Evolutionary conservation across 2,797 vertebrate genomes (phyloP).

Genomic region (Xerus rutilus): DNA sequence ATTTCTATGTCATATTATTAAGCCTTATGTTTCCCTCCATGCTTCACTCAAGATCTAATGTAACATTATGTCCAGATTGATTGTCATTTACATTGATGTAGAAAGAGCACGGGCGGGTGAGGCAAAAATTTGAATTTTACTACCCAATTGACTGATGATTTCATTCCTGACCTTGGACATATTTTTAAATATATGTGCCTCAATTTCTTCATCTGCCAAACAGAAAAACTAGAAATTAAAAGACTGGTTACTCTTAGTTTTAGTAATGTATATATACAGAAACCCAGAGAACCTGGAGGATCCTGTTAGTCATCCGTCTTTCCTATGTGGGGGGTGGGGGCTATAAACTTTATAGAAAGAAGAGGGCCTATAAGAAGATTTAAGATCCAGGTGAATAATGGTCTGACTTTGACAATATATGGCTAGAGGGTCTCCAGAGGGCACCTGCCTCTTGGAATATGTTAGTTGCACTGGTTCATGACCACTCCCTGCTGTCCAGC

Average conservation of each 20-base stretch:
- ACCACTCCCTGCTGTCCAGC: background rate
- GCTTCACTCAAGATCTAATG: background rate
- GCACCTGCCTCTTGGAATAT: background rate
- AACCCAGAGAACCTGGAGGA: background rate
- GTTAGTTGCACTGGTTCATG: background rate
- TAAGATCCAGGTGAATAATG: background rate
- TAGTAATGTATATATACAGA: background rate
- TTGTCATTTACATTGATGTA: background rate
- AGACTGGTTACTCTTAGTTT: background rate
- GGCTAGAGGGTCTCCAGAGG: background rate
- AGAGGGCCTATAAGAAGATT: background rate
- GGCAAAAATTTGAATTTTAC: background rate
- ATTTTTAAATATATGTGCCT: background rate
- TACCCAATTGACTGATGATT: background rate
- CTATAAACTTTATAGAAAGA: background rate
- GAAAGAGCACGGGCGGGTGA: background rate
- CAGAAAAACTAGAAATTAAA: background rate
- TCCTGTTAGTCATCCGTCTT: background rate
- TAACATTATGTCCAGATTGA: background rate
- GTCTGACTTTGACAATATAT: background rate
- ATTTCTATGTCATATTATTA: background rate
- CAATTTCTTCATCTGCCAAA: constrained; percentile 7
- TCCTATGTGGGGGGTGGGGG: background rate
- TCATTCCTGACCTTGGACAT: background rate
- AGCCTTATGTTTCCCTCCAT: background rate